phyloP scores from a whole-genome alignment of 2,113 vertebrate genomes.

The Dromiciops gliroides region DNA sequence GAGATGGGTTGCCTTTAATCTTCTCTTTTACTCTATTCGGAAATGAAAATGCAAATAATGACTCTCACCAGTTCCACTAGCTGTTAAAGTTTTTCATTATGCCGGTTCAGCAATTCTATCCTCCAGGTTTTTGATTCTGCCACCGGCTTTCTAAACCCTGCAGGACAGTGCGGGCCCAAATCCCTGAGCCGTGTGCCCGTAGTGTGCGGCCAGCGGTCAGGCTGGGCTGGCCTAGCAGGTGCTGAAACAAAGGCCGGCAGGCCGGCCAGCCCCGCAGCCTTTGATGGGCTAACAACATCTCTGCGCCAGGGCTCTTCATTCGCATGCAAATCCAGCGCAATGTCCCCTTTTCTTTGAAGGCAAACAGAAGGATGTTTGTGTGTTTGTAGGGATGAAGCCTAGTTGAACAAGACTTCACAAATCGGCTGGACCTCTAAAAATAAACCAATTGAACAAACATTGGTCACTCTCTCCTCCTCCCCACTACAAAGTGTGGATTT shows the following conservation, averaged over 20 bases:
- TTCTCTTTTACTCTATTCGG: neutral
- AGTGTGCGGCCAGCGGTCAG: neutral
- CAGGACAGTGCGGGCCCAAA: neutral
- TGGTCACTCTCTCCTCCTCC: slow-evolving; percentile 78
- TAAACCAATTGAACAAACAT: slow-evolving; percentile 75
- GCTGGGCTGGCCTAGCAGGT: slow-evolving; percentile 67
- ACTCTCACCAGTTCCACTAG: neutral
- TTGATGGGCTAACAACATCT: slow-evolving; percentile 70
- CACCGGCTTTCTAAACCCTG: neutral
- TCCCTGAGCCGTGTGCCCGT: slow-evolving; percentile 55
- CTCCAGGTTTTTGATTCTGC: neutral
- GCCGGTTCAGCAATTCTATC: neutral
- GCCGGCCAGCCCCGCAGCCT: neutral
- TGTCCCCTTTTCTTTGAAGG: slow-evolving; percentile 73
- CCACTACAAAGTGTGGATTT: slow-evolving; percentile 81
- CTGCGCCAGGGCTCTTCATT: slow-evolving; percentile 71
- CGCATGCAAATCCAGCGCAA: slow-evolving; percentile 79
- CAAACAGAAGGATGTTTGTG: slow-evolving; percentile 68
- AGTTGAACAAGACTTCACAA: slow-evolving; percentile 70
- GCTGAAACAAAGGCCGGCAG: slow-evolving; percentile 72
- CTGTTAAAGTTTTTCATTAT: neutral
- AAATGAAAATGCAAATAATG: neutral
- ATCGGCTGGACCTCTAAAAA: slow-evolving; percentile 73
- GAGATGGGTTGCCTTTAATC: neutral
- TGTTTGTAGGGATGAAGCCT: slow-evolving; percentile 56